A percentile compares a stretch with the other conserved stretches of the same genome.
These are phyloP conservation scores for Hyalella azteca DNA, from an alignment of 2,888 invertebrate genomes.

Conservation along the genomic window DNA sequence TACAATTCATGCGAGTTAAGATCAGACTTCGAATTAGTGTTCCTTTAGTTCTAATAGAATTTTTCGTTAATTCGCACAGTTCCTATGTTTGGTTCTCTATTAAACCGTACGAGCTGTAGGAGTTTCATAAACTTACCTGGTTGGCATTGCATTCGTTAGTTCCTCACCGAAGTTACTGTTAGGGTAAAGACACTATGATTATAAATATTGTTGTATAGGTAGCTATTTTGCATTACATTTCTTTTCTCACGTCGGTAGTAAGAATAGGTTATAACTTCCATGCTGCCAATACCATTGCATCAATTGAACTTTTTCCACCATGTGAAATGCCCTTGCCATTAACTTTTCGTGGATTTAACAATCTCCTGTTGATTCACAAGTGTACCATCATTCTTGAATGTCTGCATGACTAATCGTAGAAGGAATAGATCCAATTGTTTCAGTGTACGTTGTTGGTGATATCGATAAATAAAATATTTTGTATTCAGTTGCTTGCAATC, in stretches of 20 bases:
- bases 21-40: neutral
- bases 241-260: neutral
- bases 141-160: constrained; percentile 31
- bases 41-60: neutral
- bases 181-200: constrained; percentile 14
- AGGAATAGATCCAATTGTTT: neutral
- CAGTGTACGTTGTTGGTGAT: constrained; percentile 12
- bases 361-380: too few relatives aligned
- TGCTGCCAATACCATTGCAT: too few relatives aligned
- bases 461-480: neutral
- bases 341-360: too few relatives aligned
- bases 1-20: too few relatives aligned
- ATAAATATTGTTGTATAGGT: neutral
- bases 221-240: too few relatives aligned
- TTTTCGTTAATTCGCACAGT: neutral
- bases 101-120: neutral
- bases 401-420: neutral
- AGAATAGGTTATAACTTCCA: too few relatives aligned
- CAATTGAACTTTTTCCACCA: too few relatives aligned
- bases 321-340: too few relatives aligned
- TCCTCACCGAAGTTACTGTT: constrained; percentile 32
- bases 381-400: too few relatives aligned
- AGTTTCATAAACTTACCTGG: neutral
- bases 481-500: neutral
- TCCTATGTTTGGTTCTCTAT: neutral